Base-by-base conservation (phyloP, 2,797 vertebrate genomes). In the Onychomys arenicola region DNA sequence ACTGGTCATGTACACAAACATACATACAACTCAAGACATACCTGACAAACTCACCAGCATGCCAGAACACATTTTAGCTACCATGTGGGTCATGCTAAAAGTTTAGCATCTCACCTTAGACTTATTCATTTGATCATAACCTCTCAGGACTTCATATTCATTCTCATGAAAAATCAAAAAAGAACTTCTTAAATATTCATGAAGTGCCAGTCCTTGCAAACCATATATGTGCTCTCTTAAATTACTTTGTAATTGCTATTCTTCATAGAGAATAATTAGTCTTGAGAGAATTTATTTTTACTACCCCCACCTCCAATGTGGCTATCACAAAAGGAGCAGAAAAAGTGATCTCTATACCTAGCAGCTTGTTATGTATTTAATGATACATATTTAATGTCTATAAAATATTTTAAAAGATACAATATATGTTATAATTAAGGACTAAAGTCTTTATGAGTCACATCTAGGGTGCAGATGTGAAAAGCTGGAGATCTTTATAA, bases 191-290 rank as follows among this genome's bases (percentile, higher is more conserved):
- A 49, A 91, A 93, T 87, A 12, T 37, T 16, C 9, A 46, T 65
- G 69, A 69, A 96, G 27, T 82, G 91, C 65, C 61, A 84, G 46
- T 61, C n/a, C 78, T 73, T 78, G 40, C 32, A 93, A 93, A 69
- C 27, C 27, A 71, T 23, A 32, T 27, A 69, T 16, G 43, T 8
- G 34, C 5, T 78, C 11, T 32, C 52, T 63, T 84, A n/a, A 77
- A 85, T 91, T 63, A 84, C 71, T 88, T 88, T 57, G 90, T 96
- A 94, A 93, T 94, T 91, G 46, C 46, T 67, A 10, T 52, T 77
- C 75, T 93, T 86, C 59, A 23, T 49, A 81, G 89, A 81, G 83
- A 92, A 40, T 52, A 85, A 91, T 91, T 85, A 85, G 9, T 49
- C 34, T 59, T 81, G 52, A 81, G 83, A 93, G 75, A 89, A 90